Conservation (phyloP, 2,888 invertebrate species). For the Lamellibrachia columna region DNA sequence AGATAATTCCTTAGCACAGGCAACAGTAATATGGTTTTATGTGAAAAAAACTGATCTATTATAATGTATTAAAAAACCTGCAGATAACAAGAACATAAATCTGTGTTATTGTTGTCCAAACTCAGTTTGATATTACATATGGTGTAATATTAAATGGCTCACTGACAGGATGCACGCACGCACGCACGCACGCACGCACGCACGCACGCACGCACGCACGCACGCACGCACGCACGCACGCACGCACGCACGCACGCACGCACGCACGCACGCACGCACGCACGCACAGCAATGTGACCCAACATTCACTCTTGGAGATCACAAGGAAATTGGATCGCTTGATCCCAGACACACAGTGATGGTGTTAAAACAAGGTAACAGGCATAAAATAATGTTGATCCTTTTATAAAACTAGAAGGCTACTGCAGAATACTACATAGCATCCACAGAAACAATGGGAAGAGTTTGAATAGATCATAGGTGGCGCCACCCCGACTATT, state of each 20-base stretch:
- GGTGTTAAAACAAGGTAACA: neutral
- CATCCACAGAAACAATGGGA: neutral
- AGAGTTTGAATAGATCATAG: neutral
- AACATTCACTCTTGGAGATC: neutral
- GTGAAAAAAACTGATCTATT: too few species aligned
- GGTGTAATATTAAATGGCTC: neutral
- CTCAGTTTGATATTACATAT: neutral
- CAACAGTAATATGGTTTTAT: too few species aligned
- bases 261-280: neutral
- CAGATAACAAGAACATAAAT: neutral
- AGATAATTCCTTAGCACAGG: too few species aligned
- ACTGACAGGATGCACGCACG: neutral
- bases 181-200: too few species aligned
- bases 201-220: neutral
- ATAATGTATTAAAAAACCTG: neutral
- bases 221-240: neutral
- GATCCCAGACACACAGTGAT: neutral
- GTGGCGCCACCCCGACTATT: neutral
- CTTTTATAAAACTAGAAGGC: neutral
- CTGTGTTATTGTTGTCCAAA: neutral
- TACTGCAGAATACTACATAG: neutral
- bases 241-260: too few species aligned
- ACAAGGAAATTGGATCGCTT: constrained; percentile 16
- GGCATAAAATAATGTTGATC: neutral
- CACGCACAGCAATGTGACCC: neutral